Conservation (phyloP, 2,888 invertebrate species). For the Fragum whitleyi region DNA sequence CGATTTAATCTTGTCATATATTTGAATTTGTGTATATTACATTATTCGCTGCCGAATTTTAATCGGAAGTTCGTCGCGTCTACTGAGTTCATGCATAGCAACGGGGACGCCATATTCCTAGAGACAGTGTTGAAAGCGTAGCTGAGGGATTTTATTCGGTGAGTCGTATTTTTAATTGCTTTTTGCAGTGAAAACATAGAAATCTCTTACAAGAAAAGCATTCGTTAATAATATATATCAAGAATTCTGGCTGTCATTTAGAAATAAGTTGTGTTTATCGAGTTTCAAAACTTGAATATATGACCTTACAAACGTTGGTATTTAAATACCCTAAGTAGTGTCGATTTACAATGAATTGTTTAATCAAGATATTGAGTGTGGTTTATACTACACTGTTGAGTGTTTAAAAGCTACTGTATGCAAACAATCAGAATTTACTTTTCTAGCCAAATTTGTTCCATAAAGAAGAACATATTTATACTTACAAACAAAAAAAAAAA, state of each 20-base stretch:
- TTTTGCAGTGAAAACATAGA: no score
- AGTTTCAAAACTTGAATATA: constrained; percentile 7
- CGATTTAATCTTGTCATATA: not conserved
- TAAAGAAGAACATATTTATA: no score
- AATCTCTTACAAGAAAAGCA: no score
- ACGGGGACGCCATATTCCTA: constrained; percentile 74
- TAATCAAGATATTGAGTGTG: constrained; percentile 20
- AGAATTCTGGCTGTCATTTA: not conserved
- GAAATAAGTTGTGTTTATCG: not conserved
- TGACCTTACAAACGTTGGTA: constrained; percentile 7
- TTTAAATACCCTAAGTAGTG: constrained; percentile 19
- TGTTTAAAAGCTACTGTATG: constrained; percentile 6
- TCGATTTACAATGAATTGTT: constrained; percentile 16
- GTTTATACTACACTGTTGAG: not conserved
- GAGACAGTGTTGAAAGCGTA: constrained; percentile 49
- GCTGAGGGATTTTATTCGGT: constrained; percentile 3
- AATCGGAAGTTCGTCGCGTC: constrained; percentile 39
- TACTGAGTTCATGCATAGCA: constrained; percentile 57
- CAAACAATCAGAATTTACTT: not conserved
- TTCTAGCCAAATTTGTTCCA: not conserved
- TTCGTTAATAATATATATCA: not conserved
- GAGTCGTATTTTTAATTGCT: constrained; percentile 8
- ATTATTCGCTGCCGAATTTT: constrained; percentile 14
- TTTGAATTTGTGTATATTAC: constrained; percentile 3
- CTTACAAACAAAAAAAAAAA: no score